Conservation (phyloP, 1,140 invertebrate species). For the Prorops nasuta region DNA sequence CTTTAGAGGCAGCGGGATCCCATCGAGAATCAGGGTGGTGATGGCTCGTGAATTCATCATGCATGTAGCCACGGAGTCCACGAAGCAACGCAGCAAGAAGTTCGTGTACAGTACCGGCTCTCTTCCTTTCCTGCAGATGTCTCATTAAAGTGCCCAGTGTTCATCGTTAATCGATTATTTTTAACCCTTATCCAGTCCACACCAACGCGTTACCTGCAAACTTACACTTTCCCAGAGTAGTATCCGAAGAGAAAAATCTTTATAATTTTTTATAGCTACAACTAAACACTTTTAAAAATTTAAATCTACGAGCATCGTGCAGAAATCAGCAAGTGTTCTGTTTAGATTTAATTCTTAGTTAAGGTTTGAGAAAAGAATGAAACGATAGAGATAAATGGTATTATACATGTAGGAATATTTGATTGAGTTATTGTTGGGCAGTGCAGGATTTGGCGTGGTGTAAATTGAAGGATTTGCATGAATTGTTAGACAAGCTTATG, state of each 20-base stretch:
- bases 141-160: slow-evolving; percentile 9
- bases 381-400: no score
- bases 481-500: no score
- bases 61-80: slow-evolving; percentile 24
- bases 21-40: slow-evolving; percentile 25
- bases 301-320: neutral
- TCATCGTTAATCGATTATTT: slow-evolving; percentile 7
- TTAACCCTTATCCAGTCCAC: neutral
- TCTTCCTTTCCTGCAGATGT: slow-evolving; percentile 5
- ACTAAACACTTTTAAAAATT: neutral
- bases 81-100: slow-evolving; percentile 26
- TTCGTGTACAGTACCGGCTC: slow-evolving; percentile 28
- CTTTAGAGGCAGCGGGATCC: slow-evolving; percentile 21
- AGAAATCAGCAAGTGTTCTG: no score
- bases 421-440: no score
- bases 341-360: no score
- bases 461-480: no score
- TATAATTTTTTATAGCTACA: neutral
- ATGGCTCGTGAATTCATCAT: slow-evolving; percentile 15
- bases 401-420: no score
- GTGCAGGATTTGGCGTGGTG: no score
- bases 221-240: slow-evolving; percentile 23
- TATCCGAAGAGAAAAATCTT: slow-evolving; percentile 9
- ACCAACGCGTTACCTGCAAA: slow-evolving; percentile 16
- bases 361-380: no score